phyloP scores from a whole-genome alignment of 2,113 vertebrate genomes.

The Psittacara wagleri region DNA sequence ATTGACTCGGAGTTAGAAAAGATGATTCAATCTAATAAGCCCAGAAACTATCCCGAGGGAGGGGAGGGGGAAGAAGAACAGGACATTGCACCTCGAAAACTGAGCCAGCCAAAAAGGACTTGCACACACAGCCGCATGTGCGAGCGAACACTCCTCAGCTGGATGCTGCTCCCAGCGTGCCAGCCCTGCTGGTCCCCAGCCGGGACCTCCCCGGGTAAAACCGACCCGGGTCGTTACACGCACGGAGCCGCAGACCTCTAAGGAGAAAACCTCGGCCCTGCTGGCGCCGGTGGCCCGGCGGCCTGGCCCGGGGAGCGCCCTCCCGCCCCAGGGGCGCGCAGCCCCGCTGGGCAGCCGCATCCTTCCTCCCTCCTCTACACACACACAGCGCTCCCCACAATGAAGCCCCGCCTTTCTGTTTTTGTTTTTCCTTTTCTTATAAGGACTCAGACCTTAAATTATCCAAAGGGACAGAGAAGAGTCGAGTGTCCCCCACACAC shows the following conservation, averaged over 20 bases:
- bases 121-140: neutral
- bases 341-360: neutral
- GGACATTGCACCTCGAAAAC: neutral
- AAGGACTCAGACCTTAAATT: neutral
- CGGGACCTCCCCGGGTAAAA: neutral
- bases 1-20: slow-evolving; percentile 79
- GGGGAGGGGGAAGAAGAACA: too few species aligned
- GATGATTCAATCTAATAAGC: slow-evolving; percentile 78
- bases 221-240: neutral
- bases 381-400: neutral
- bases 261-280: neutral
- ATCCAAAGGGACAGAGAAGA: neutral
- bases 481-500: neutral
- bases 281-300: neutral
- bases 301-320: neutral
- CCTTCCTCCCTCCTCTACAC: neutral
- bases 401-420: slow-evolving; percentile 23
- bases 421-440: neutral
- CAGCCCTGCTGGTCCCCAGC: neutral
- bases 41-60: slow-evolving; percentile 53
- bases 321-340: neutral
- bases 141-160: neutral
- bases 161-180: neutral
- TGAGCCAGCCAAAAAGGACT: slow-evolving; percentile 1
- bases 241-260: neutral